Evolutionary conservation across 2,888 invertebrate genomes (phyloP).

Genomic region (Cephus nigrinus): DNA sequence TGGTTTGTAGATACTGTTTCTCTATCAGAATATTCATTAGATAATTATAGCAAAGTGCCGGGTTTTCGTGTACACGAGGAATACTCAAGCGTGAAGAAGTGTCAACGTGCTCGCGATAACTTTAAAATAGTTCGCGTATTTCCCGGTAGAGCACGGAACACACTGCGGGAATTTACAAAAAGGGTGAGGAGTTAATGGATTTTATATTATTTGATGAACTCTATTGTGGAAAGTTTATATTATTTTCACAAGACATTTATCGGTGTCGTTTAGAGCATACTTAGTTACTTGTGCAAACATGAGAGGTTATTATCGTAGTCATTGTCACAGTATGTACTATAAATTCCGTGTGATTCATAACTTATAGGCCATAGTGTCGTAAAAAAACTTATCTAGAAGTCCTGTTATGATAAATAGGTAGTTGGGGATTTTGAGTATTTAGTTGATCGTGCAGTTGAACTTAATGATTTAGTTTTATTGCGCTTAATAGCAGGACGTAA

Average conservation of each 20-base stretch:
- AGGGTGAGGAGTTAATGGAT: neutral
- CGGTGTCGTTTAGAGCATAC: neutral
- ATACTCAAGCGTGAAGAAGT: neutral
- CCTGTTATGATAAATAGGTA: neutral
- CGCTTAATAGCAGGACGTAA: neutral
- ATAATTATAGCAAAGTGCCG: neutral
- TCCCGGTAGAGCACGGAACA: conserved; percentile 8
- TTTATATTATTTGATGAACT: neutral
- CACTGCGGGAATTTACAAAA: conserved; percentile 21
- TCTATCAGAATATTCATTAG: neutral
- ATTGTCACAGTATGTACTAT: neutral
- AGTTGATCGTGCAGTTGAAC: neutral
- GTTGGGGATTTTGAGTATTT: neutral
- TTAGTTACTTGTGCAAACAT: neutral
- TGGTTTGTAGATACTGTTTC: neutral
- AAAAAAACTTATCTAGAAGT: neutral
- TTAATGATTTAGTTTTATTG: neutral
- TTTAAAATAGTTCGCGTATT: conserved; percentile 8
- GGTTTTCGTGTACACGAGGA: neutral
- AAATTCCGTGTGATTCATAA: neutral
- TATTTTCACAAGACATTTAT: neutral
- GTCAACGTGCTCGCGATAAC: neutral
- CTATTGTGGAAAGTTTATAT: neutral
- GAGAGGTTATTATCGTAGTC: neutral
- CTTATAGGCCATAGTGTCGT: neutral